Evolutionary conservation across 2,888 invertebrate species (phyloP).

Genomic region (Julus scanicus): DNA sequence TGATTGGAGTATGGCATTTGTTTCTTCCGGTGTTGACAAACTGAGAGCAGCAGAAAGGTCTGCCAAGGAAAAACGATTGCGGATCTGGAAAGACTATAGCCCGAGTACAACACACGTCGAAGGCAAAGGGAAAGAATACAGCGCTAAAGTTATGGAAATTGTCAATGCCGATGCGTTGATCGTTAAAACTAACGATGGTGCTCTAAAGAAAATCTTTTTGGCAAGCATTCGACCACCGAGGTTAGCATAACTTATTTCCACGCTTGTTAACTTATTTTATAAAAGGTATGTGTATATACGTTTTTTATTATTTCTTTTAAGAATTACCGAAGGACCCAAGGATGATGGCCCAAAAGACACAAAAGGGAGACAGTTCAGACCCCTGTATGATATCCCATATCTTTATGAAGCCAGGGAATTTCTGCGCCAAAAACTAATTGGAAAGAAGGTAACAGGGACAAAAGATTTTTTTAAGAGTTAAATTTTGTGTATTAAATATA

Average conservation of each 20-base stretch:
- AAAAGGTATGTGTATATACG: not conserved
- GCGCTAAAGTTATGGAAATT: conserved; percentile 86
- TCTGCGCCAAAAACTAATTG: conserved; percentile 92
- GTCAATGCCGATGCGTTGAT: conserved; percentile 94
- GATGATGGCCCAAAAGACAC: conserved; percentile 53
- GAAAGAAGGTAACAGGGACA: conserved; percentile 77
- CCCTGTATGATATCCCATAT: conserved; percentile 97
- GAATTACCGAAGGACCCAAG: not conserved
- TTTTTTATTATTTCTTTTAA: not conserved
- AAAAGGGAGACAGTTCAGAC: conserved; percentile 72
- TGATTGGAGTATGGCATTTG: conserved; percentile 89
- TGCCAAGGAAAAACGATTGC: conserved; percentile 86
- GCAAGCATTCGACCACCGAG: conserved; percentile 95
- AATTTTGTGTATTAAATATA: not conserved
- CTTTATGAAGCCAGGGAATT: conserved; percentile 99
- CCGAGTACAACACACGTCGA: conserved; percentile 78
- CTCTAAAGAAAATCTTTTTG: conserved; percentile 90
- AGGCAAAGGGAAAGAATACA: conserved; percentile 83
- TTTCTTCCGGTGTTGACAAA: conserved; percentile 83
- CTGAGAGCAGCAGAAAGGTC: conserved; percentile 84
- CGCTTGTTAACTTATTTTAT: not conserved
- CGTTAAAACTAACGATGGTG: conserved; percentile 81
- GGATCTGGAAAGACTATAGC: conserved; percentile 93
- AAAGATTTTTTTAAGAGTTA: not conserved
- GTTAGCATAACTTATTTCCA: conserved; percentile 68